A percentile compares a stretch with the other conserved stretches of the same genome.
Evolutionary conservation across 2,888 invertebrate species (phyloP).

Genomic region (Nymphalis c-album): DNA sequence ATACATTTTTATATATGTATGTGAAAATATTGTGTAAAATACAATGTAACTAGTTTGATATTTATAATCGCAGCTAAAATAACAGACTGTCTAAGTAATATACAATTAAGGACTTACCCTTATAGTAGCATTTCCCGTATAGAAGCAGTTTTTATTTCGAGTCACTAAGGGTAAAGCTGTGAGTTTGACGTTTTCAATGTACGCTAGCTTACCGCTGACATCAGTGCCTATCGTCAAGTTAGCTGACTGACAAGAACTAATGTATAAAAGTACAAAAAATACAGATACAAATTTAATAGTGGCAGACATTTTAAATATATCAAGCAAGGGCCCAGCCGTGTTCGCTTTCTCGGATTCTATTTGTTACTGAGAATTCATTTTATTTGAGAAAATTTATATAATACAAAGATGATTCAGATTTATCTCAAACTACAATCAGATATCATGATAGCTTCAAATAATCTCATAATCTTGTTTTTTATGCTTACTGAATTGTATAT

Average conservation of each 20-base stretch:
- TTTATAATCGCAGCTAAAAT: too few species aligned
- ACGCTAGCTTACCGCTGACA: constrained; percentile 50
- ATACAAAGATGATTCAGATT: neutral
- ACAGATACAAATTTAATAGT: constrained; percentile 28
- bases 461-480: neutral
- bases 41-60: too few species aligned
- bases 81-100: neutral
- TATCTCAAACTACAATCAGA: neutral
- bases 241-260: constrained; percentile 39
- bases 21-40: too few species aligned
- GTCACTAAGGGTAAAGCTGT: constrained; percentile 53
- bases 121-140: constrained; percentile 53
- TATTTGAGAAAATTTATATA: neutral
- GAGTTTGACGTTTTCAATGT: constrained; percentile 59
- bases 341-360: neutral
- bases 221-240: constrained; percentile 58
- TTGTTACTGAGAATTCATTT: neutral
- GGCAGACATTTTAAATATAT: constrained; percentile 37
- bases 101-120: constrained; percentile 51
- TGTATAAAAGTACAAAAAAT: constrained; percentile 37
- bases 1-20: too few species aligned
- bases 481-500: too few species aligned
- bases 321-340: neutral
- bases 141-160: constrained; percentile 68
- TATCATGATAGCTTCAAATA: neutral